phyloP scores from a whole-genome alignment of 1,140 invertebrate species.

The Dysdera silvatica region DNA sequence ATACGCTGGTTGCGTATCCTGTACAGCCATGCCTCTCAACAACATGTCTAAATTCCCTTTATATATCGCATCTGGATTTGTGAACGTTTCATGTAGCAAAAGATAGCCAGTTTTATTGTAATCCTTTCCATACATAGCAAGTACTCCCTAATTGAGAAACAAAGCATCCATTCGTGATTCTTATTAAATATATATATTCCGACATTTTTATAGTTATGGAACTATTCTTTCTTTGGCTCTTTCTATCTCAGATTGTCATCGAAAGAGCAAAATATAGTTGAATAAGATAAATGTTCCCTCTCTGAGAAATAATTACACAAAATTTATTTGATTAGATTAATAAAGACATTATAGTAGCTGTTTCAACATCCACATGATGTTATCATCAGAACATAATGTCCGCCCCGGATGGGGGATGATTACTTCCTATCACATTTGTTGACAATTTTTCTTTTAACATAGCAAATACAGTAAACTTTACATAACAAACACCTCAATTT shows the following conservation, averaged over 20 bases:
- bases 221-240: no score
- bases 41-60: conserved; percentile 37
- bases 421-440: no score
- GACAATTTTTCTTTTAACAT: no score
- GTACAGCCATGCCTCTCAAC: conserved; percentile 7
- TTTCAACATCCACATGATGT: no score
- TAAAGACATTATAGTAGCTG: no score
- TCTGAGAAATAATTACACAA: neutral
- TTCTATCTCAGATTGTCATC: neutral
- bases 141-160: neutral
- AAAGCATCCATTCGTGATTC: neutral
- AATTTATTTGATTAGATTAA: no score
- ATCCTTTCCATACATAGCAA: neutral
- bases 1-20: conserved; percentile 7
- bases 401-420: no score
- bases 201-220: conserved; percentile 2
- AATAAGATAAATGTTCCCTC: neutral
- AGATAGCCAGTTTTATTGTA: neutral
- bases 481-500: neutral
- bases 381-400: no score
- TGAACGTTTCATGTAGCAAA: conserved; percentile 77
- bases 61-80: conserved; percentile 79
- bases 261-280: conserved; percentile 1
- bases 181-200: neutral
- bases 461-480: no score